Evolutionary conservation across 2,888 invertebrate species (phyloP).

Genomic region (Temnothorax rugatulus): DNA sequence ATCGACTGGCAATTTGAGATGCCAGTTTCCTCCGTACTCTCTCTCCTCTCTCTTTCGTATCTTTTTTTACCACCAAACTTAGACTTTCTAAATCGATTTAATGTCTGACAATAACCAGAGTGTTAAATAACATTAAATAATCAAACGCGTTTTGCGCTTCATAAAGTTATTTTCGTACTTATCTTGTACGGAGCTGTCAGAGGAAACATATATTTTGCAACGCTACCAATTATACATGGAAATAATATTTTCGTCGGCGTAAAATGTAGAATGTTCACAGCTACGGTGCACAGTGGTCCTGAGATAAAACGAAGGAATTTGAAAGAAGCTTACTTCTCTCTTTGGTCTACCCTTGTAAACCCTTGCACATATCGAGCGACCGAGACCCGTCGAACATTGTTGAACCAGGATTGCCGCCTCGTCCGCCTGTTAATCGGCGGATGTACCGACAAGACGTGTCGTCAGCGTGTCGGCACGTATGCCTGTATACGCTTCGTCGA

Average conservation of each 20-base stretch:
- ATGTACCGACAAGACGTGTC: constrained; percentile 53
- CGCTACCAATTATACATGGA: background rate
- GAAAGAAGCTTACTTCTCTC: background rate
- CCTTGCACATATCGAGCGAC: constrained; percentile 19
- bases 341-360: constrained; percentile 11
- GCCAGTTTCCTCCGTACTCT: background rate
- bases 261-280: background rate
- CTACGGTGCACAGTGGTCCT: background rate
- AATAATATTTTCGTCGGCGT: background rate
- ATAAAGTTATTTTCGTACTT: background rate
- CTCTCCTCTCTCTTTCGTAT: background rate
- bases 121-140: constrained; percentile 4
- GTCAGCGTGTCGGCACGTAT: constrained; percentile 55
- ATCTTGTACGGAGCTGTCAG: background rate
- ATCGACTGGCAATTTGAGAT: constrained; percentile 26
- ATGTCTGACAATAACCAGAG: background rate
- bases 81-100: background rate
- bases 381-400: constrained; percentile 34
- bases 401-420: constrained; percentile 41
- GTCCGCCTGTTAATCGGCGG: constrained; percentile 53
- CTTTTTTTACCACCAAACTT: background rate
- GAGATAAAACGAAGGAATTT: constrained; percentile 4
- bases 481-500: constrained; percentile 46
- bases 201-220: background rate
- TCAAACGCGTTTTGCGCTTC: too few relatives aligned